A percentile compares a stretch with the other conserved stretches of the same genome.
Conservation (phyloP, 2,797 vertebrate species). For the Saxicola maurus region DNA sequence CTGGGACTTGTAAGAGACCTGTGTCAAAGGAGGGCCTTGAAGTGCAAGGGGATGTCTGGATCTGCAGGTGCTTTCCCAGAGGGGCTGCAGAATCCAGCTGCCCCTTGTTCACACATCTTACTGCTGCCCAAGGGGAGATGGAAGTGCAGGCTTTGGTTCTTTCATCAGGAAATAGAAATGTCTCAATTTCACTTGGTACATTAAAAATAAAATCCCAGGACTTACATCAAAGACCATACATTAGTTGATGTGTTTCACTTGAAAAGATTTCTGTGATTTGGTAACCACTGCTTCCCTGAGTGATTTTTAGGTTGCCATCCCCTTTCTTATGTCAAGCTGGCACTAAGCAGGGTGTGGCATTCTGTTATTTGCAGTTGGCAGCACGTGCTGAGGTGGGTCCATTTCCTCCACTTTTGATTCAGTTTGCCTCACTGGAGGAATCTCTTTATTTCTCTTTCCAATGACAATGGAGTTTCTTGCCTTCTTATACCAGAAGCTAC, state of each 20-base stretch:
- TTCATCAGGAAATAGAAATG: not conserved
- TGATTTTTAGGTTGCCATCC: not conserved
- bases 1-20: fast-evolving
- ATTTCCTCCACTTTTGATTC: not conserved
- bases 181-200: fast-evolving
- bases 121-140: not conserved
- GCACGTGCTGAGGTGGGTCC: not conserved
- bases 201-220: not conserved
- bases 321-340: not conserved
- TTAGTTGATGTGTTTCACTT: not conserved
- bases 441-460: not conserved
- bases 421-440: not conserved
- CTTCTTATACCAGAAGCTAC: not conserved
- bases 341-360: not conserved
- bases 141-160: not conserved
- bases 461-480: not conserved
- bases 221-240: not conserved
- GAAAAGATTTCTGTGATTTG: not conserved
- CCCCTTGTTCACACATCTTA: not conserved
- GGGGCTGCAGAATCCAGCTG: not conserved
- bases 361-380: not conserved
- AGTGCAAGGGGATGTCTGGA: not conserved
- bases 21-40: not conserved
- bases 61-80: not conserved
- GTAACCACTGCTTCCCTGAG: not conserved